Conservation (phyloP, 2,113 vertebrate genomes). For the Crotalus viridis region DNA sequence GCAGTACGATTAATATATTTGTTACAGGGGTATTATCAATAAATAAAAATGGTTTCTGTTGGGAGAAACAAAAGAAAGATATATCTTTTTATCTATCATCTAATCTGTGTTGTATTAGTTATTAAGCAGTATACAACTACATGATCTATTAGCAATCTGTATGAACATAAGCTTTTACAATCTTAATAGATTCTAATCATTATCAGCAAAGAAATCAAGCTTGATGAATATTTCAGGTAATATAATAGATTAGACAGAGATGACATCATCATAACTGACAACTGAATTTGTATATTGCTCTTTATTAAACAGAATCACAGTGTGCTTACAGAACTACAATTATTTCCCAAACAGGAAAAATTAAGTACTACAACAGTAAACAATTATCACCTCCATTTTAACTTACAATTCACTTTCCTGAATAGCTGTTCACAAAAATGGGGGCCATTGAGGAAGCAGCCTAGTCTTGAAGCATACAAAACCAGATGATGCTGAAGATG, state of each 20-base stretch:
- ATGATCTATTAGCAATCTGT: neutral
- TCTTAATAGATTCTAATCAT: neutral
- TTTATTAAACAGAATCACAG: neutral
- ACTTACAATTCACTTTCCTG: neutral
- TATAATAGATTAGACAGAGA: neutral
- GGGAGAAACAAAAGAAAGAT: neutral
- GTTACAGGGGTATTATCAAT: slow-evolving; percentile 14
- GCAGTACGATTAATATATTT: slow-evolving; percentile 54
- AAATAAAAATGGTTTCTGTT: slow-evolving; percentile 15
- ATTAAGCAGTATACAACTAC: neutral
- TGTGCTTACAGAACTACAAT: neutral
- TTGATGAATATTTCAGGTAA: neutral
- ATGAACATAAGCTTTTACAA: neutral
- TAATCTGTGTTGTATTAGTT: neutral
- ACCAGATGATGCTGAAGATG: neutral
- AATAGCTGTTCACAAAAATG: too few relatives aligned
- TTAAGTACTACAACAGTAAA: neutral
- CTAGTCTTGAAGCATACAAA: neutral
- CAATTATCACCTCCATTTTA: neutral
- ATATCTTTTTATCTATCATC: neutral
- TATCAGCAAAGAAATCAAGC: neutral
- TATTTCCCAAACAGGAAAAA: neutral
- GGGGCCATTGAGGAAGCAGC: neutral
- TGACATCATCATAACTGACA: neutral
- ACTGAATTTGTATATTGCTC: neutral